Percentiles rank a stretch among this genome's conserved stretches.
phyloP scores from a whole-genome alignment of 1,140 invertebrate species.

The Papilio polytes region DNA sequence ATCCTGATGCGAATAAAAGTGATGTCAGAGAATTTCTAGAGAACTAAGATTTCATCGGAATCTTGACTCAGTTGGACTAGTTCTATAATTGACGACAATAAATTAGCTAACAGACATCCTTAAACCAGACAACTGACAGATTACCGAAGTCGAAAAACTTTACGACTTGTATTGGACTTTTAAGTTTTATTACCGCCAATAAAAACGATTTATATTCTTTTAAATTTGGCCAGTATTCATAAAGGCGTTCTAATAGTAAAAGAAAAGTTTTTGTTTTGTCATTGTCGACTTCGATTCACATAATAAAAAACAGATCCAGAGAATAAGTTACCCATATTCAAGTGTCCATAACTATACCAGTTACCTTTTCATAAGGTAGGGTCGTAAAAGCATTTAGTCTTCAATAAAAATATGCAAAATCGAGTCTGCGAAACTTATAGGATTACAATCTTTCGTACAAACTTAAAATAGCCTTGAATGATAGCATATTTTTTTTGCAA shows the following conservation, averaged over 20 bases:
- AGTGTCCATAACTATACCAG: neutral
- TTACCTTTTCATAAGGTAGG: neutral
- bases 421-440: neutral
- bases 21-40: slow-evolving; percentile 28
- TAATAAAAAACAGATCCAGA: neutral
- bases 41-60: slow-evolving; percentile 8
- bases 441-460: neutral
- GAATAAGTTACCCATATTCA: neutral
- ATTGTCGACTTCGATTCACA: neutral
- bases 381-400: no score
- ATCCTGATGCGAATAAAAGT: neutral
- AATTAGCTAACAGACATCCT: neutral
- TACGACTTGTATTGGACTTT: slow-evolving; percentile 12
- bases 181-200: neutral
- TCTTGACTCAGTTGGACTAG: slow-evolving; percentile 24
- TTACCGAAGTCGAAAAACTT: neutral
- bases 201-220: neutral
- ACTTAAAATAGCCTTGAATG: slow-evolving; percentile 1
- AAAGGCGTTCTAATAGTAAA: neutral
- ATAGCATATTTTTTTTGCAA: slow-evolving; percentile 21
- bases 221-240: neutral
- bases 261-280: neutral
- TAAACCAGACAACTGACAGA: slow-evolving; percentile 5
- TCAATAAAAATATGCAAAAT: slow-evolving; percentile 3
- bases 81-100: slow-evolving; percentile 22